phyloP scores from a whole-genome alignment of 2,113 vertebrate species.

The Lagopus leucura region DNA sequence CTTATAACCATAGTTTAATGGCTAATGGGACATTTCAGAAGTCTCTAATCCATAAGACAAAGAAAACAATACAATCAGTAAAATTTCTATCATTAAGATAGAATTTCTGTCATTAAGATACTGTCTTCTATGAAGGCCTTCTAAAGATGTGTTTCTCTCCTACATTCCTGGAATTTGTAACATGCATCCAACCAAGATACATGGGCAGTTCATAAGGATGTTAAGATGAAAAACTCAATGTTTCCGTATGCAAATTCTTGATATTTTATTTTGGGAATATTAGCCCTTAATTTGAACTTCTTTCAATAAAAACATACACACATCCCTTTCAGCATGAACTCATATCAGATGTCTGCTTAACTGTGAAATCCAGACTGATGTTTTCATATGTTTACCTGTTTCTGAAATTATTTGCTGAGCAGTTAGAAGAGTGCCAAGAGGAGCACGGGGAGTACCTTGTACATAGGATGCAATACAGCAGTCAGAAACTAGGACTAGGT shows the following conservation, averaged over 20 bases:
- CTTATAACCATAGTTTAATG: neutral
- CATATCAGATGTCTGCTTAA: neutral
- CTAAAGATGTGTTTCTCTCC: neutral
- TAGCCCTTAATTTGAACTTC: neutral
- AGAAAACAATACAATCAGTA: neutral
- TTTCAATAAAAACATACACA: accelerated
- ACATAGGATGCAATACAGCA: neutral
- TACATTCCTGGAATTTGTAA: neutral
- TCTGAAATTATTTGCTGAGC: neutral
- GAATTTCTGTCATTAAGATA: neutral
- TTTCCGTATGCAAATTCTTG: neutral
- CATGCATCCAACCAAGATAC: neutral
- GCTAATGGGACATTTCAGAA: neutral
- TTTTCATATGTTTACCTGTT: neutral
- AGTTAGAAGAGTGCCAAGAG: neutral
- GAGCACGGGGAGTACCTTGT: neutral
- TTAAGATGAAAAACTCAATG: neutral
- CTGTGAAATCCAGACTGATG: neutral
- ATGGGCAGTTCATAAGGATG: neutral
- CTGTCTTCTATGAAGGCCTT: neutral
- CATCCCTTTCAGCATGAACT: neutral
- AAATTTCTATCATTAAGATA: neutral
- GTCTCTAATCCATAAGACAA: neutral
- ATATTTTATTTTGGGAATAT: neutral
- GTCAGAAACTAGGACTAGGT: neutral